These are phyloP conservation scores for Drosophila rubida DNA, from an alignment of 2,888 invertebrate species.

Conservation along the genomic window DNA sequence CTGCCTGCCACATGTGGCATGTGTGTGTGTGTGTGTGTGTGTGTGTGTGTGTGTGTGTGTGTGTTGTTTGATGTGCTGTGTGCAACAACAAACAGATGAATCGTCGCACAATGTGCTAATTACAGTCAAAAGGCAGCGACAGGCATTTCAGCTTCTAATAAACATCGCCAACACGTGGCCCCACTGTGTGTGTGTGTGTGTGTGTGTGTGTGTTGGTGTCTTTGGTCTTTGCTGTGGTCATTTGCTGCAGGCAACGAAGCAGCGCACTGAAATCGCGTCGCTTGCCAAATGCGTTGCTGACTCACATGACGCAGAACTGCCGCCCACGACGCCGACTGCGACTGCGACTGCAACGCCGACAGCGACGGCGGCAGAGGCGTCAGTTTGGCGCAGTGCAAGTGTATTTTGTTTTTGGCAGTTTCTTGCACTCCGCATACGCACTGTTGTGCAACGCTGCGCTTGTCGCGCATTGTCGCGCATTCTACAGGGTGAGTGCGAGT, in stretches of 20 bases:
- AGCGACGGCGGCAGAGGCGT: constrained; percentile 58
- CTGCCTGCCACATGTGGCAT: constrained; percentile 16
- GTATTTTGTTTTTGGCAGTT: constrained; percentile 58
- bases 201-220: constrained; percentile 33
- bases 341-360: constrained; percentile 22
- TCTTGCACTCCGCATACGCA: constrained; percentile 42
- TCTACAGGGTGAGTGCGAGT: constrained; percentile 1
- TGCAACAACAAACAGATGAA: constrained; percentile 43
- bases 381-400: constrained; percentile 57
- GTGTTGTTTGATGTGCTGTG: constrained; percentile 1
- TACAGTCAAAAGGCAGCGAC: constrained; percentile 68
- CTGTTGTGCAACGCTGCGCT: constrained; percentile 8
- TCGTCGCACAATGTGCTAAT: constrained; percentile 73
- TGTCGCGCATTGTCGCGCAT: too few species aligned
- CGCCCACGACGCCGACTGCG: constrained; percentile 5
- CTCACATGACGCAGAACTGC: constrained; percentile 79
- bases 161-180: constrained; percentile 59
- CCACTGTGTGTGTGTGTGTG: constrained; percentile 8
- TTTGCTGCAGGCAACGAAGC: constrained; percentile 57
- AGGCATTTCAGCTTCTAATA: constrained; percentile 67
- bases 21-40: constrained; percentile 1
- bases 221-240: constrained; percentile 41
- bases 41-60: not conserved
- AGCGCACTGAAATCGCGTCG: constrained; percentile 60
- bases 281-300: constrained; percentile 77